Percentiles rank a stretch among this genome's conserved stretches.
These are phyloP conservation scores for Eidolon helvum DNA, from an alignment of 2,113 vertebrate genomes.

Conservation along the genomic window DNA sequence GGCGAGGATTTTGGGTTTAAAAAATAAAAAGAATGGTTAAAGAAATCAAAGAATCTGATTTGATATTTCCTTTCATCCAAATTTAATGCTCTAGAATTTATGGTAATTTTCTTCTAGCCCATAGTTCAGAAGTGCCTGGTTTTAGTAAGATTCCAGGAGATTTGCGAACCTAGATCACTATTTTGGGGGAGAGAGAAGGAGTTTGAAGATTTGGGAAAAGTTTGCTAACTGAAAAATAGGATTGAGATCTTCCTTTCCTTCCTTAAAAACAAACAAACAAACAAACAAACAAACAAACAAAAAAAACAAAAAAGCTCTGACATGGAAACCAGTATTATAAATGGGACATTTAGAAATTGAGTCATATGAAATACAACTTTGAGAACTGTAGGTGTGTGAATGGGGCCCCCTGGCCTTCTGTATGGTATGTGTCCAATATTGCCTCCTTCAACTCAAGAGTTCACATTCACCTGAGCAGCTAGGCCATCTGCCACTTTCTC, in stretches of 20 bases:
- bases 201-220: background rate
- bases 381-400: background rate
- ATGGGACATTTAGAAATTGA: background rate
- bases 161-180: background rate
- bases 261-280: background rate
- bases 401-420: too few species aligned
- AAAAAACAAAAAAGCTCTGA: background rate
- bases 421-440: fast-evolving
- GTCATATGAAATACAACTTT: background rate
- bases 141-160: background rate
- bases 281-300: background rate
- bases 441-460: background rate
- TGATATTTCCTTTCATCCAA: background rate
- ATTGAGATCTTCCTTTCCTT: background rate
- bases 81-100: background rate
- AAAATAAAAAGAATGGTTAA: background rate
- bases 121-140: background rate
- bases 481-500: background rate
- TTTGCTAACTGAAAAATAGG: background rate
- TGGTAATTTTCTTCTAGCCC: background rate
- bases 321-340: too few species aligned
- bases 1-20: background rate
- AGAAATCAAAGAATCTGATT: background rate
- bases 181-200: background rate
- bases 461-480: background rate